A percentile compares a stretch with the other conserved stretches of the same genome.
Evolutionary conservation across 2,888 invertebrate species (phyloP).

Genomic region (Erebia aethiops): DNA sequence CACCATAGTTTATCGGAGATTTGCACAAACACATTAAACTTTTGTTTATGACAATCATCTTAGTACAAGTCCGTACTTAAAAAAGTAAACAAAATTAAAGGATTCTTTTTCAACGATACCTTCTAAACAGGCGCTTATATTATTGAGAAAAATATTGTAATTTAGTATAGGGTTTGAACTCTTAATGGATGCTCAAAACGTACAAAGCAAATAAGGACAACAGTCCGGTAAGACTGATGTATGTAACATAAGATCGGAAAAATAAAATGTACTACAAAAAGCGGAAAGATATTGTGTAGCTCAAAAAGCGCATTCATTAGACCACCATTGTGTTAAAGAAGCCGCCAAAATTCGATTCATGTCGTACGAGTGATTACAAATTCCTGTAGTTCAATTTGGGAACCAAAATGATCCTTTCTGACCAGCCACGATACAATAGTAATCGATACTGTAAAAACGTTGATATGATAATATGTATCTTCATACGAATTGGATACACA

Average conservation of each 20-base stretch:
- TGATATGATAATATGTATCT: slow-evolving; percentile 39
- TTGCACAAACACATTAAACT: slow-evolving; percentile 10
- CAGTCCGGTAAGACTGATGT: slow-evolving; percentile 9
- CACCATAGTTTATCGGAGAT: slow-evolving; percentile 29
- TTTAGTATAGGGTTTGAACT: neutral
- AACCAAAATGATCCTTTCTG: slow-evolving; percentile 38
- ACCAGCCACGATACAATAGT: slow-evolving; percentile 28
- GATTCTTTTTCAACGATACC: neutral
- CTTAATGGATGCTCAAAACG: neutral
- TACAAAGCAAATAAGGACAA: neutral
- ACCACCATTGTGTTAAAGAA: slow-evolving; percentile 36
- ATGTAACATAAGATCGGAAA: slow-evolving; percentile 16
- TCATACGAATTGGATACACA: slow-evolving; percentile 26
- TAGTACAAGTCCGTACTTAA: neutral
- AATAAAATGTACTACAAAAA: slow-evolving; percentile 22
- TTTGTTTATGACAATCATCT: slow-evolving; percentile 21
- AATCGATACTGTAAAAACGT: slow-evolving; percentile 39
- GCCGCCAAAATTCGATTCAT: slow-evolving; percentile 37
- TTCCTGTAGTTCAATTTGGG: slow-evolving; percentile 40
- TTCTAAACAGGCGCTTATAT: neutral
- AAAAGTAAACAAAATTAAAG: neutral
- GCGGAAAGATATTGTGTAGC: slow-evolving; percentile 28
- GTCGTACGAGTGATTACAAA: slow-evolving; percentile 38
- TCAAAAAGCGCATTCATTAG: slow-evolving; percentile 33
- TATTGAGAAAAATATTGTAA: neutral